These are phyloP conservation scores for Odontamblyopus rebecca DNA, from an alignment of 2,797 vertebrate genomes.

Conservation along the genomic window DNA sequence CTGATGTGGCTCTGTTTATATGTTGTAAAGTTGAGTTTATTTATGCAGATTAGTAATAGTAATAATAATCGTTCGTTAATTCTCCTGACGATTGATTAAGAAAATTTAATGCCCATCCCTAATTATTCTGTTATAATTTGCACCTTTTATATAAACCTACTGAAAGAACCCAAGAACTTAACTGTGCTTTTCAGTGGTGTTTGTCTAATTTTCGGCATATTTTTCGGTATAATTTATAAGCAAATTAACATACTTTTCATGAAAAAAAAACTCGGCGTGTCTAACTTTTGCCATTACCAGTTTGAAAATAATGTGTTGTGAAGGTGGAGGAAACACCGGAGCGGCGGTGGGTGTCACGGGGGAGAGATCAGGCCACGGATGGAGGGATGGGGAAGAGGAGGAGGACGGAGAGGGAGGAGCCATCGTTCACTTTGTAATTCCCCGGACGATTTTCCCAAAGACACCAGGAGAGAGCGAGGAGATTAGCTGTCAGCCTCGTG, in stretches of 20 bases:
- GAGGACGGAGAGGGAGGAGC: slow-evolving; percentile 23
- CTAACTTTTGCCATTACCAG: neutral
- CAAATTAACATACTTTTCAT: neutral
- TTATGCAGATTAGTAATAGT: no score
- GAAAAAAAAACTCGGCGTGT: neutral
- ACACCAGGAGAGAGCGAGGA: slow-evolving; percentile 19
- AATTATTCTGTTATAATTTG: no score
- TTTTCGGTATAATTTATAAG: neutral
- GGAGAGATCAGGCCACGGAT: slow-evolving; percentile 43
- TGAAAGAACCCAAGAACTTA: no score
- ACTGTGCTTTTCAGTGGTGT: no score
- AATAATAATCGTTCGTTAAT: no score
- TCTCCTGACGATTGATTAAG: no score
- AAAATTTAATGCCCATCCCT: no score
- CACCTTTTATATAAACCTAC: no score
- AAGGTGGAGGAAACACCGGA: slow-evolving; percentile 29
- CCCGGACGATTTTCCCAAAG: slow-evolving; percentile 38
- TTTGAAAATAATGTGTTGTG: neutral
- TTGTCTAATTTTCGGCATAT: no score
- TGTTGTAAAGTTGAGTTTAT: no score
- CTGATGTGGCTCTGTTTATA: no score
- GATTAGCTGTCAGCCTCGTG: slow-evolving; percentile 79
- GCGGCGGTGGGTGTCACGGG: slow-evolving; percentile 38
- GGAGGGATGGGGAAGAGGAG: slow-evolving; percentile 14
- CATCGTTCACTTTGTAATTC: slow-evolving; percentile 60